These are phyloP conservation scores for Pterocles orientalis DNA, from an alignment of 2,113 vertebrate species.

Conservation along the genomic window DNA sequence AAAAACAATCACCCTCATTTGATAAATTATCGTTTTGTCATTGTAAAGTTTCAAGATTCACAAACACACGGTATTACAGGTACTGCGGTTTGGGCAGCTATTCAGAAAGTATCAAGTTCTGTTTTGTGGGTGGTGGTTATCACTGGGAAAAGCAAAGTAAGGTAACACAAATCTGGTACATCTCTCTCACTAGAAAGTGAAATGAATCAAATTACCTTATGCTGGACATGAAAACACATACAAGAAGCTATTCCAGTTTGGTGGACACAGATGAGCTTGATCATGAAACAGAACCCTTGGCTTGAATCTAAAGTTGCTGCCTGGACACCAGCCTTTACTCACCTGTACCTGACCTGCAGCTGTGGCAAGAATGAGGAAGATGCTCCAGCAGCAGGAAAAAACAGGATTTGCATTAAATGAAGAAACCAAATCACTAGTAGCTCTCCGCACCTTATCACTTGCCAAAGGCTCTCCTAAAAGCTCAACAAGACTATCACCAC, in stretches of 20 bases:
- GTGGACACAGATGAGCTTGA: neutral
- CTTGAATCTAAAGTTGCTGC: neutral
- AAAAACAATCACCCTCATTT: neutral
- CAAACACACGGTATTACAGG: neutral
- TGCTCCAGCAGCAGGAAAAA: neutral
- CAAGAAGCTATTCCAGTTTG: neutral
- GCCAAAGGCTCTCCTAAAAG: neutral
- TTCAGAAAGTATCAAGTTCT: neutral
- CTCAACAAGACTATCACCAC: neutral
- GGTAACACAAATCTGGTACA: neutral
- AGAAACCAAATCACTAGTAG: neutral
- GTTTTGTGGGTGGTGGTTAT: neutral
- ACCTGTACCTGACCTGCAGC: neutral
- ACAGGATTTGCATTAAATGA: neutral
- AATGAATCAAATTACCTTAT: neutral
- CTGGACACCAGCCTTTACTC: rapidly evolving
- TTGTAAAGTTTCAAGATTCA: neutral
- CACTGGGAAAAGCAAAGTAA: neutral
- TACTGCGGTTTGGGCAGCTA: neutral
- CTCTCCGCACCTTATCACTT: neutral
- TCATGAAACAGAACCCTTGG: neutral
- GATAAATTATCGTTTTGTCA: neutral
- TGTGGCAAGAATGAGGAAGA: neutral
- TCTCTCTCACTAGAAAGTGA: neutral
- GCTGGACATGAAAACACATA: neutral